Evolutionary conservation across 2,797 vertebrate species (phyloP).

Genomic region (Falco naumanni): DNA sequence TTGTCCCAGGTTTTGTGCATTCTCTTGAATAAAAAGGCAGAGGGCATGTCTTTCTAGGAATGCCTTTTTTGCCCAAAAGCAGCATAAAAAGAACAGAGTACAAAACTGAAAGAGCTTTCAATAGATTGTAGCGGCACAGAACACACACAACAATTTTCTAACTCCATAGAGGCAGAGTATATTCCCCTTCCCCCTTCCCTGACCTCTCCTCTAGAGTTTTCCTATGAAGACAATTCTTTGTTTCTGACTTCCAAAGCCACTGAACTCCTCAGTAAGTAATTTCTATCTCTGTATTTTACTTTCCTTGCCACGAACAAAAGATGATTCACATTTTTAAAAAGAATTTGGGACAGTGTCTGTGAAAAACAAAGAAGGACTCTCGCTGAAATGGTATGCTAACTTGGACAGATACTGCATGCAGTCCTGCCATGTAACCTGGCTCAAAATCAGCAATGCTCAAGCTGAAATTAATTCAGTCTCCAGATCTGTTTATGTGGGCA

Average conservation of each 20-base stretch:
- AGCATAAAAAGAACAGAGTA: neutral
- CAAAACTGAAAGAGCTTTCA: constrained; percentile 5
- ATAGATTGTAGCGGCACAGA: neutral
- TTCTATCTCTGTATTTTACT: constrained; percentile 5
- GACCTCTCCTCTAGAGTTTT: neutral
- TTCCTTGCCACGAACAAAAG: constrained; percentile 28
- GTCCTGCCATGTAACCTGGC: constrained; percentile 34
- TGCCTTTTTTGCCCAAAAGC: neutral
- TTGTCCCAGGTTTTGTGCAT: neutral
- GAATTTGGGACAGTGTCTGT: constrained; percentile 6
- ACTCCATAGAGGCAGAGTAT: neutral
- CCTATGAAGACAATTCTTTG: constrained; percentile 1
- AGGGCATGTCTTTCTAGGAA: constrained; percentile 19
- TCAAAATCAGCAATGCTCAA: constrained; percentile 16
- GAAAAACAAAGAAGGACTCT: constrained; percentile 37
- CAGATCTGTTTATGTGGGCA: neutral
- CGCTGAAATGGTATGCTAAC: neutral
- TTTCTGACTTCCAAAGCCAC: constrained; percentile 2
- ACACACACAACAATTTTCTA: constrained; percentile 11
- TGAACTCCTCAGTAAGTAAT: constrained; percentile 1
- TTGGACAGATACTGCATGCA: constrained; percentile 8
- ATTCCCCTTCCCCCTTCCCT: neutral
- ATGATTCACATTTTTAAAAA: constrained; percentile 23
- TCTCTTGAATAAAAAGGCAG: neutral
- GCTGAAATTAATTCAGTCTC: constrained; percentile 8